phyloP scores from a whole-genome alignment of 30 jellyfish, hydroid and myxozoan species.

The Chrysaora quinquecirrha region DNA sequence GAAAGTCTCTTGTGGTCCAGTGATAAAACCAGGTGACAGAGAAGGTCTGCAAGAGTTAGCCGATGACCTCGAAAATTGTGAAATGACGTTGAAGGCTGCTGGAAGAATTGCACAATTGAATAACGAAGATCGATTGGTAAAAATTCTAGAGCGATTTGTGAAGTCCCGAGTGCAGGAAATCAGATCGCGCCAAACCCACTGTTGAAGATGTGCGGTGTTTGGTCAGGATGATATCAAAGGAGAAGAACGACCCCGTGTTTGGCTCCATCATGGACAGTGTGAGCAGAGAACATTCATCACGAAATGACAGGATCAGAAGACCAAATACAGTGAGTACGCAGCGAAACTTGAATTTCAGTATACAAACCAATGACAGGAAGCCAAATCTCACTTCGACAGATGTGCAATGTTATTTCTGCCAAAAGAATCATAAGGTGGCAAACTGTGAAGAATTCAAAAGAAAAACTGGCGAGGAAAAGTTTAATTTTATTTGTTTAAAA shows the following conservation, averaged over 20 bases:
- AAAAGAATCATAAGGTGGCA: not conserved
- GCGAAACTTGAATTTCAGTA: constrained; percentile 7
- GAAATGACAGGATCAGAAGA: constrained; percentile 3
- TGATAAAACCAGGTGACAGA: constrained; percentile 9
- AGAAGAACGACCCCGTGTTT: constrained; percentile 38
- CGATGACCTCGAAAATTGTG: constrained; percentile 13
- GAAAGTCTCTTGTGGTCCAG: constrained; percentile 37
- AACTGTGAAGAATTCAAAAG: not conserved
- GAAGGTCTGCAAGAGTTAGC: constrained; percentile 31
- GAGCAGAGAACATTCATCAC: not conserved
- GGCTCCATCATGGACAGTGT: constrained; percentile 34
- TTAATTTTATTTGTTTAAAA: not conserved
- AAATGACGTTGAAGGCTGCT: constrained; percentile 40
- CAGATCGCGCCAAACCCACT: constrained; percentile 5
- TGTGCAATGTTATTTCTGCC: not conserved
- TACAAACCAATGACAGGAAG: constrained; percentile 6
- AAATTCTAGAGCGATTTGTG: constrained; percentile 25
- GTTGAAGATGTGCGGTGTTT: constrained; percentile 19
- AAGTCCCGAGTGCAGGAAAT: constrained; percentile 20
- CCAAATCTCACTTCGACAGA: not conserved
- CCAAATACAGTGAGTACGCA: not conserved
- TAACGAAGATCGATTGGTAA: constrained; percentile 34
- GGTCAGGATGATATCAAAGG: not conserved
- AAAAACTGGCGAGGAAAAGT: not conserved
- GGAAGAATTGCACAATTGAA: constrained; percentile 21